Percentiles rank a stretch among this genome's conserved stretches.
These are phyloP conservation scores for Amblyteles armatorius DNA, from an alignment of 2,888 invertebrate genomes.

Conservation along the genomic window DNA sequence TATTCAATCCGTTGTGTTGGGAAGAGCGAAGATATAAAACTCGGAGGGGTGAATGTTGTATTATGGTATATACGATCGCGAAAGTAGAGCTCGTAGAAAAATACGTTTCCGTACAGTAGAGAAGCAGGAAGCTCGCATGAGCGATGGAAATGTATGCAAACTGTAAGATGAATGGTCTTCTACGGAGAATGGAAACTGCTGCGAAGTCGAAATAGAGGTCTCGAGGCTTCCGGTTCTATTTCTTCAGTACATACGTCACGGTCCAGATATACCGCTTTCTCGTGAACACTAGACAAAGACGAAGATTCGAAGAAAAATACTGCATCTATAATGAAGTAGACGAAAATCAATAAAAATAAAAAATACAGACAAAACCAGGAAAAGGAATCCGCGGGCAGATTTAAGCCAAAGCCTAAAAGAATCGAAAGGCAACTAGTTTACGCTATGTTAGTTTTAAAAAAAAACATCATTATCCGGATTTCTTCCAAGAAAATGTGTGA, in stretches of 20 bases:
- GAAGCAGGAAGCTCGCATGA: constrained; percentile 38
- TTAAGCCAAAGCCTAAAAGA: neutral
- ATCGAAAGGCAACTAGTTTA: neutral
- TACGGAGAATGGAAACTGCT: constrained; percentile 9
- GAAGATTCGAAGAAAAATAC: neutral
- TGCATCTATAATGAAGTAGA: neutral
- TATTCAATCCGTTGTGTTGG: constrained; percentile 1
- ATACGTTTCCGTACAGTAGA: constrained; percentile 26
- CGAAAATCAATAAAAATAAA: neutral
- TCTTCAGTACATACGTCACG: constrained; percentile 5
- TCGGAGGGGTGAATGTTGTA: neutral
- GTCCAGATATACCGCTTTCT: neutral
- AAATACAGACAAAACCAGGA: neutral
- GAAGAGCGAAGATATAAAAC: neutral
- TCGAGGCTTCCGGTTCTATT: constrained; percentile 12
- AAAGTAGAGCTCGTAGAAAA: constrained; percentile 31
- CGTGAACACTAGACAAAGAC: neutral
- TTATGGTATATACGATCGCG: neutral
- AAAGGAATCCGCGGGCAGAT: neutral
- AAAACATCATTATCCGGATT: neutral
- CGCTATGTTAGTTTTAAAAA: neutral
- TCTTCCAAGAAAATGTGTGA: neutral
- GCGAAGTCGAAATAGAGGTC: constrained; percentile 30
- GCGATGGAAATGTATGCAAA: constrained; percentile 56
- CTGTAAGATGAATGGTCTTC: constrained; percentile 54